Base-by-base conservation (phyloP, 2,888 invertebrate species). In the Vandiemenella viatica region DNA sequence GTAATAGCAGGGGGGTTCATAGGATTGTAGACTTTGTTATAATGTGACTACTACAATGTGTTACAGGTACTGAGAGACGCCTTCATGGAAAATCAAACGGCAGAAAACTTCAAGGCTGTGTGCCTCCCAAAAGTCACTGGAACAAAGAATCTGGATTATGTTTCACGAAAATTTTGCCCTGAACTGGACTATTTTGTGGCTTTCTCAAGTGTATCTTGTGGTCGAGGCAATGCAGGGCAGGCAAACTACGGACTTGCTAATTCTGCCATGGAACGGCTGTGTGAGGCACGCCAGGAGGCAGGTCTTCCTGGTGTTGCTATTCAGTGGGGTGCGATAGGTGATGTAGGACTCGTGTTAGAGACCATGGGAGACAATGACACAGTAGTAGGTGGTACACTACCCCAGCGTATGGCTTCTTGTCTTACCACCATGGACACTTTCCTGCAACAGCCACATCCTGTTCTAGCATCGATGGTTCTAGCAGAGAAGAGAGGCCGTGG, bases 291-390 rank as follows among this genome's bases (percentile, higher is more conserved):
- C 49, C 84, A 82, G 67, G 75, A 73, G 37, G 83, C 43, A 19
- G 91, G 92, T 42, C 74, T 92, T 57, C 92, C 93, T 20, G 96
- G 75, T 48, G 58, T 83, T 45, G 92, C 96, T 38, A 88, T 98
- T 59, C 97, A 98, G 68, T 98, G 97, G 97, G 98, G 98, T 57
- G 97, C 96, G 52, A 88, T 98, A 61, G 97, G 95, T 50, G 97
- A 98, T 66, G 95, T 95, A 38, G 97, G 97, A 46, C 75, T 97
- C 49, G 78, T 97, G 52, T 69, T 88, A 61, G 91, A 93, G 60
- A 84, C 81, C 43, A 84, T 93, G 78, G 87, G 90, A 43, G 80
- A 76, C 56, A 93, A 92, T 66, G 88, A 91, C 45, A 82, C 85
- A 0, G 89, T 89, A 58, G 84, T 97, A 56, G 92, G 93, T 52